Conservation (phyloP, 2,888 invertebrate genomes). For the Ecliptopera silaceata region DNA sequence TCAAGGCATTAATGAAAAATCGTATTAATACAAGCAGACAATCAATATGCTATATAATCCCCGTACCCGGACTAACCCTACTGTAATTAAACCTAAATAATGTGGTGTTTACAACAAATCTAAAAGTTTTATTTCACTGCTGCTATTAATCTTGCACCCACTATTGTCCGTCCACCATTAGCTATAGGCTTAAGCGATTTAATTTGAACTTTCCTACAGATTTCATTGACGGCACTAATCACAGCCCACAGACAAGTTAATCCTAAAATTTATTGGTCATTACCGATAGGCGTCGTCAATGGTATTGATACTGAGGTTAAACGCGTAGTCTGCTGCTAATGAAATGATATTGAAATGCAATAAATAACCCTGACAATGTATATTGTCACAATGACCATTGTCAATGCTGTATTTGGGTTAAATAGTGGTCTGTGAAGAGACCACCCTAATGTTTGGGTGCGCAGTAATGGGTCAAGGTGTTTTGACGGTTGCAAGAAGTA, state of each 20-base stretch:
- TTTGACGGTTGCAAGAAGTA: conserved; percentile 18
- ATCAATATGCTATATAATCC: no score
- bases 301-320: conserved; percentile 61
- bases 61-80: no score
- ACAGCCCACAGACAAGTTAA: conserved; percentile 76
- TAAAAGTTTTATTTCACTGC: conserved; percentile 43
- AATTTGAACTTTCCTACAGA: conserved; percentile 76
- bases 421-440: conserved; percentile 61
- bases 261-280: conserved; percentile 78
- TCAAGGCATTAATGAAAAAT: no score
- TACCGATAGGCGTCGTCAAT: conserved; percentile 69
- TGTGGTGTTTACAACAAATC: conserved; percentile 42
- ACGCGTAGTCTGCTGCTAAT: conserved; percentile 65
- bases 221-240: conserved; percentile 73
- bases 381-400: conserved; percentile 61
- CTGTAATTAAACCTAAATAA: conserved; percentile 20
- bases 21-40: no score
- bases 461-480: conserved; percentile 46
- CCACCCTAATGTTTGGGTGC: conserved; percentile 68
- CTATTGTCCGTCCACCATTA: conserved; percentile 66
- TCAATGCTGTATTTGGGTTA: conserved; percentile 67
- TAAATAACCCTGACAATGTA: conserved; percentile 67
- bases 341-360: conserved; percentile 76
- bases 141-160: conserved; percentile 59
- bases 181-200: conserved; percentile 71